phyloP scores from a whole-genome alignment of 2,113 vertebrate species.

The Pseudois nayaur region DNA sequence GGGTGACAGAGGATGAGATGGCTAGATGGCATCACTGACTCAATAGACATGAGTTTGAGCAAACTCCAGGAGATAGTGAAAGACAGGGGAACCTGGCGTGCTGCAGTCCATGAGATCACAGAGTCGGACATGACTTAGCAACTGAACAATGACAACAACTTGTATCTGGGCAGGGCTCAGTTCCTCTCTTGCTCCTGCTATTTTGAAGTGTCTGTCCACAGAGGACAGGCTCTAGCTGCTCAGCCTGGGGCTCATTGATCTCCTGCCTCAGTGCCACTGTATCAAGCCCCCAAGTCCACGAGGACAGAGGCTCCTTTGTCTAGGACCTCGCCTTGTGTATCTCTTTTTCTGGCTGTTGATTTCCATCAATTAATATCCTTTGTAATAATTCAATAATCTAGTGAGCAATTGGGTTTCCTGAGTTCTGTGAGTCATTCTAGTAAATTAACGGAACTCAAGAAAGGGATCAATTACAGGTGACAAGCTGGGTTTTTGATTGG shows the following conservation, averaged over 20 bases:
- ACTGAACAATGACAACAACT: neutral
- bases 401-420: neutral
- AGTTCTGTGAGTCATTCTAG: neutral
- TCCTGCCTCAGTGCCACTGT: neutral
- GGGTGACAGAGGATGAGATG: neutral
- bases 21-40: neutral
- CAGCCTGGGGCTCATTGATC: neutral
- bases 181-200: neutral
- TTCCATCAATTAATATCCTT: neutral
- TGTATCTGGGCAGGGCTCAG: neutral
- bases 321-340: neutral
- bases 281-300: neutral
- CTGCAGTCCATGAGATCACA: neutral
- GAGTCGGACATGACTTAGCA: rapidly evolving
- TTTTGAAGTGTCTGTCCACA: neutral
- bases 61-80: neutral
- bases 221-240: neutral
- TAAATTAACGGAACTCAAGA: neutral
- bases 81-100: neutral
- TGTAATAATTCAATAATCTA: neutral
- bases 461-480: neutral
- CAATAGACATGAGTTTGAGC: neutral
- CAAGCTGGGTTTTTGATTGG: neutral
- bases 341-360: neutral
- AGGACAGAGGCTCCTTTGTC: neutral